These are phyloP conservation scores for Volucella zonaria DNA, from an alignment of 2,888 invertebrate species.

Conservation along the genomic window DNA sequence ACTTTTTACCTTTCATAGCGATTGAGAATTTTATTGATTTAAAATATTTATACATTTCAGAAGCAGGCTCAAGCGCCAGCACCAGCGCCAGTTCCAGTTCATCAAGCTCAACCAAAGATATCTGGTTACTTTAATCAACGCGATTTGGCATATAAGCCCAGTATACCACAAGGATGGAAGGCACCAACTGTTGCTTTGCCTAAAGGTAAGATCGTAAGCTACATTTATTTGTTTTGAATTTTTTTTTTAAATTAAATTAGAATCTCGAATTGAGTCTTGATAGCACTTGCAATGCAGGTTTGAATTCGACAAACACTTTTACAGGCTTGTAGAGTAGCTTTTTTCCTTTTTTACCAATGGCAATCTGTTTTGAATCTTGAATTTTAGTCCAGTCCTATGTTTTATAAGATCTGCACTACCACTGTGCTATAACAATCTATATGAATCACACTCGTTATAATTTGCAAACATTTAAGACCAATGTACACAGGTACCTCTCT, in stretches of 20 bases:
- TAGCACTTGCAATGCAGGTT: no score
- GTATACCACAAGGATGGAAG: conserved; percentile 82
- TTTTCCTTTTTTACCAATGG: no score
- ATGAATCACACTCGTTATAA: no score
- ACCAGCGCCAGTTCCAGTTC: conserved; percentile 23
- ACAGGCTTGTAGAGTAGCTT: no score
- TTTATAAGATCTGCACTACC: no score
- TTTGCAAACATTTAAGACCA: no score
- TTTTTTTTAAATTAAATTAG: background rate
- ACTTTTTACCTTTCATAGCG: background rate
- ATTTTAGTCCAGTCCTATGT: no score
- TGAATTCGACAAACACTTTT: no score
- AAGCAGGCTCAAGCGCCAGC: conserved; percentile 7
- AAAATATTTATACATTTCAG: conserved; percentile 22
- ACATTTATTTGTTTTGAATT: background rate
- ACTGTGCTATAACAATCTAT: no score
- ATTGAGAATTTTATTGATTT: background rate
- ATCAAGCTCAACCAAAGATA: conserved; percentile 54
- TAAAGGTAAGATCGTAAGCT: conserved; percentile 77
- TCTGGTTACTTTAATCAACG: conserved; percentile 77
- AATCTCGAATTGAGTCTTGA: no score
- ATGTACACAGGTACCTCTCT: no score
- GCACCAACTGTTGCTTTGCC: conserved; percentile 80
- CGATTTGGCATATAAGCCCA: conserved; percentile 82
- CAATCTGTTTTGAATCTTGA: no score